A percentile compares a stretch with the other conserved stretches of the same genome.
phyloP scores from a whole-genome alignment of 2,797 vertebrate species.

The Coccyzus lansbergi region DNA sequence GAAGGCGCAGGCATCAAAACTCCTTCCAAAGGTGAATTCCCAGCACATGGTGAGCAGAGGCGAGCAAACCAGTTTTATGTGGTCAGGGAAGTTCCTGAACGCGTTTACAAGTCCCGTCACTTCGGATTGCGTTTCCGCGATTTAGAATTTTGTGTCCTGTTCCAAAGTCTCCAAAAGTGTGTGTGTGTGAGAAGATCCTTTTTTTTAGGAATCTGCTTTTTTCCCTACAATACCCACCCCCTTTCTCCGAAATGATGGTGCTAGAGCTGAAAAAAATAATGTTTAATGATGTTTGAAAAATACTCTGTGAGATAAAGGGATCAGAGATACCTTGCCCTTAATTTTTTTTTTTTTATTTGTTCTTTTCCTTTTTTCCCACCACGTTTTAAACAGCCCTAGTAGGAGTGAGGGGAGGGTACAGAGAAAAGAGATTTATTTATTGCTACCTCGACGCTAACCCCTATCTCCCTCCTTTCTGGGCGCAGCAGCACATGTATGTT shows the following conservation, averaged over 20 bases:
- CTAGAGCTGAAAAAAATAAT: not conserved
- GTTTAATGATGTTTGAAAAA: not conserved
- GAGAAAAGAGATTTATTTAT: not conserved
- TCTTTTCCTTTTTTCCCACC: rapidly evolving
- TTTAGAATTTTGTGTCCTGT: not conserved
- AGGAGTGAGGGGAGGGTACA: not conserved
- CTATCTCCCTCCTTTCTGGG: not conserved
- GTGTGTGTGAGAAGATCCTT: too few relatives aligned
- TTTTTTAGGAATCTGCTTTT: too few relatives aligned
- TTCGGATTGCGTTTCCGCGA: not conserved
- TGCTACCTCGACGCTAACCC: not conserved
- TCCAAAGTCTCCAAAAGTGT: not conserved
- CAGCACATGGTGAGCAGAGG: not conserved
- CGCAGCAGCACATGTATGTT: not conserved
- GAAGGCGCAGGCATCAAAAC: not conserved
- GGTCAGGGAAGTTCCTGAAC: not conserved
- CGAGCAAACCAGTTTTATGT: not conserved
- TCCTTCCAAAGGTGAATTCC: not conserved
- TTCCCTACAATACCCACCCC: not conserved
- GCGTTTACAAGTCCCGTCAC: not conserved
- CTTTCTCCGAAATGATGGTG: not conserved
- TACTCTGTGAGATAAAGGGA: not conserved
- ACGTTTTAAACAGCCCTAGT: not conserved
- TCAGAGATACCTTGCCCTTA: not conserved
- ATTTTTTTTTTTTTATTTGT: too few relatives aligned